Base-by-base conservation (phyloP, 2,113 vertebrate genomes). In the Oncorhynchus mykiss region DNA sequence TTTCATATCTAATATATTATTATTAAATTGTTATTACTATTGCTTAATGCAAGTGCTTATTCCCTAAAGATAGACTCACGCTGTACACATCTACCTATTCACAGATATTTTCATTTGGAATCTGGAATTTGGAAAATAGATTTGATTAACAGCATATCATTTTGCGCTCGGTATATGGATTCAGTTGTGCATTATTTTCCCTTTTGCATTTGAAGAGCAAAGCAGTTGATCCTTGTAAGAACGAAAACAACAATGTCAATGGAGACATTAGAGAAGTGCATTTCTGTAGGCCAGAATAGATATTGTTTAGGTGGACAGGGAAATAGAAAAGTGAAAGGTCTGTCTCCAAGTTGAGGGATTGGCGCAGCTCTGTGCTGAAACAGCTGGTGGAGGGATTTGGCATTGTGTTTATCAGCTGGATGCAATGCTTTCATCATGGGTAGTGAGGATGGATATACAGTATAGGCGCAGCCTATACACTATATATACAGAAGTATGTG, bases 361-460 rank as follows among this genome's bases (percentile, higher is more conserved):
- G 84, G 45, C 85, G 72, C 81, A 76, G 76, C 16, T 39, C 34
- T 45, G 49, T 51, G 25, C 71, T 84, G 69, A 73, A 85, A 83
- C 87, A 90, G 83, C 85, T 91, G 86, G 74, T 83, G 67, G 48
- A 60, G 70, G 77, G 82, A 89, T 85, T 88, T 86, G 70, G 79
- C 76, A 74, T 69, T 85, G 39, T 45, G 84, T 87, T 89, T 86
- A 78, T 84, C 84, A 80, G 69, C 9, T 49, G 39, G 80, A 74
- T 45, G 39, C 39, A 45, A 45, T 9, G 9, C 9, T 45, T 45
- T 45, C 39, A 45, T 84, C 80, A 45, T 70, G 70, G 73, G 75
- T 39, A 39, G 39, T 39, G 60, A 80, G 76, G 70, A 18, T 45
- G 22, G 57, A 60, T 16, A 24, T 22, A 62, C 59, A 22, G n/a